A percentile compares a stretch with the other conserved stretches of the same genome.
Evolutionary conservation across 2,888 invertebrate species (phyloP).

Genomic region (Drosophila algonquin): DNA sequence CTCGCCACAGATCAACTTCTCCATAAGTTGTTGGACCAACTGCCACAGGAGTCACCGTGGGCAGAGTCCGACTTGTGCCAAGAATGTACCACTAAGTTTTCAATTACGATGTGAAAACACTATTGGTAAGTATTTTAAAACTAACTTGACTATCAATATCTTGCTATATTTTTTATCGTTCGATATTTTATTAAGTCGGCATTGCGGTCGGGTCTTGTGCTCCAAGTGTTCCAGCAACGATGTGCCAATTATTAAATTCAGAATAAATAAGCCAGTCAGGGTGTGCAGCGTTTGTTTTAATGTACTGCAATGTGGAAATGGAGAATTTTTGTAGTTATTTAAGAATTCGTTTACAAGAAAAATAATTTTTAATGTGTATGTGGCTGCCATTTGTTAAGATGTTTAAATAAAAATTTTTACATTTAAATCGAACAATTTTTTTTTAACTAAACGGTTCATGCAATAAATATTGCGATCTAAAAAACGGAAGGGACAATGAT

Average conservation of each 20-base stretch:
- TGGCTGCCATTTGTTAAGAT: neutral
- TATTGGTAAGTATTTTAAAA: constrained; percentile 89
- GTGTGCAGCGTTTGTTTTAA: constrained; percentile 97
- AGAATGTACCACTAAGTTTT: constrained; percentile 96
- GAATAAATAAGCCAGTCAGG: constrained; percentile 94
- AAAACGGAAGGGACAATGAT: too few species aligned
- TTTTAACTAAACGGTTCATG: too few species aligned
- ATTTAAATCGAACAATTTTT: neutral
- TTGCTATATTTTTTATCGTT: neutral
- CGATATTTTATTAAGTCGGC: constrained; percentile 89
- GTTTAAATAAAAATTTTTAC: neutral
- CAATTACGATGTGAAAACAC: constrained; percentile 96
- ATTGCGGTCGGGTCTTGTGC: constrained; percentile 97
- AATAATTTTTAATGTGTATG: neutral
- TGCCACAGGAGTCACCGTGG: constrained; percentile 96
- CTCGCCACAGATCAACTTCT: constrained; percentile 91
- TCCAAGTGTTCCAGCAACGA: constrained; percentile 96
- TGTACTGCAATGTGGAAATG: constrained; percentile 89
- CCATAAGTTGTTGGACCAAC: constrained; percentile 90
- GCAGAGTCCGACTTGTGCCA: constrained; percentile 96
- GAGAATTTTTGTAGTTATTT: neutral
- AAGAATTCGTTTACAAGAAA: neutral
- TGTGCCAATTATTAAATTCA: constrained; percentile 97
- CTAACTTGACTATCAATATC: neutral
- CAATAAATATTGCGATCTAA: too few species aligned